These are phyloP conservation scores for Drosophila carrolli DNA, from an alignment of 1,140 invertebrate genomes.

Conservation along the genomic window DNA sequence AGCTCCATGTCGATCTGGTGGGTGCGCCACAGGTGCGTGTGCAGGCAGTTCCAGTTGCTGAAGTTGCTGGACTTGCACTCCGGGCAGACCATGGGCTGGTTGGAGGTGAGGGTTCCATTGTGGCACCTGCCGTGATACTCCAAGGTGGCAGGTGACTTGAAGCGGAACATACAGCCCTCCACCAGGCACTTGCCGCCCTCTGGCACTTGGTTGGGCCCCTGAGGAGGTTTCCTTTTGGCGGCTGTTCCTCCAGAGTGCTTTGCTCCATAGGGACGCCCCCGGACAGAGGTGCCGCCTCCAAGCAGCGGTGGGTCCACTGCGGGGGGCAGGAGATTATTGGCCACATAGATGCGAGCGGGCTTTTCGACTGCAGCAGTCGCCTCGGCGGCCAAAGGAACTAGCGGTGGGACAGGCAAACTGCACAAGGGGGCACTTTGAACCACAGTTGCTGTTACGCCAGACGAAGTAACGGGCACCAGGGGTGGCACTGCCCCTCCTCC, in stretches of 20 bases:
- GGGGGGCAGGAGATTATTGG: conserved; percentile 70
- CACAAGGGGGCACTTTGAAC: conserved; percentile 5
- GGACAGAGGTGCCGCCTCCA: conserved; percentile 65
- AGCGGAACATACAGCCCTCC: conserved; percentile 79
- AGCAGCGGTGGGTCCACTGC: conserved; percentile 50
- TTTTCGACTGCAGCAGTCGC: conserved; percentile 45
- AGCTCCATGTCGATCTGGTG: conserved; percentile 92
- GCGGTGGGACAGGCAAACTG: conserved; percentile 54
- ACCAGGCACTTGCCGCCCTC: conserved; percentile 70
- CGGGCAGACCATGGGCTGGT: conserved; percentile 87
- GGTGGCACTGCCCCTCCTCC: conserved; percentile 43
- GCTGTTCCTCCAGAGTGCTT: conserved; percentile 59
- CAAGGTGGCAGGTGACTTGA: conserved; percentile 84
- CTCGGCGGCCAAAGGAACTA: conserved; percentile 56
- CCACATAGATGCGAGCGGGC: conserved; percentile 78
- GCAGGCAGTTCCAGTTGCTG: conserved; percentile 87
- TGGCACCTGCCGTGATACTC: conserved; percentile 88
- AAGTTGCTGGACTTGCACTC: conserved; percentile 87
- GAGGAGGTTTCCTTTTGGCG: conserved; percentile 34
- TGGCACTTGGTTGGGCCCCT: conserved; percentile 17
- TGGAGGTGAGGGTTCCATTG: conserved; percentile 71
- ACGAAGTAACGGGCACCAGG: conserved; percentile 54
- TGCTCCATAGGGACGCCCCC: conserved; percentile 77
- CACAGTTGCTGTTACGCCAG: background rate
- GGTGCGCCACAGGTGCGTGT: conserved; percentile 90